Evolutionary conservation across 2,797 vertebrate species (phyloP).

Genomic region (Heliangelus exortis): DNA sequence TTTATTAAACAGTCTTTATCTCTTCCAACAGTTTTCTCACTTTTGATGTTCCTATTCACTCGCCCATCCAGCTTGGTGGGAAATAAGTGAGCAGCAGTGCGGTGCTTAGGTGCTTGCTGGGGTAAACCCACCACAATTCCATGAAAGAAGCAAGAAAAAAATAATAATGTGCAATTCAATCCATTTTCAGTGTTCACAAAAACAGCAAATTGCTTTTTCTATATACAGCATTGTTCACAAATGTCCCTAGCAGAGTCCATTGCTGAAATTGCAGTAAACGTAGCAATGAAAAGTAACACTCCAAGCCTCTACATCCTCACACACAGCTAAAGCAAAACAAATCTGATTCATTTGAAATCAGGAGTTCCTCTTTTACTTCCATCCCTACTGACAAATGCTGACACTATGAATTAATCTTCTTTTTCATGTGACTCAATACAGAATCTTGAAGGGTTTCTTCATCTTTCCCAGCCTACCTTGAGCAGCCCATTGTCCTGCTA

Average conservation of each 20-base stretch:
- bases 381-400: not conserved
- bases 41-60: not conserved
- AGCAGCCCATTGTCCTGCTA: not conserved
- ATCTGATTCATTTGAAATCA: not conserved
- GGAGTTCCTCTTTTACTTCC: not conserved
- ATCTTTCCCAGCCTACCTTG: not conserved
- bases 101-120: not conserved
- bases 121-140: not conserved
- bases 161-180: not conserved
- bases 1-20: not conserved
- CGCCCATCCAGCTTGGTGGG: not conserved
- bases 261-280: not conserved
- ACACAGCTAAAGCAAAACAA: not conserved
- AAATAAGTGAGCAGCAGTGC: not conserved
- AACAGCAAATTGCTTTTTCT: not conserved
- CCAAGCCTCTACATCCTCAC: not conserved
- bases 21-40: not conserved
- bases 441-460: not conserved
- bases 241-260: not conserved
- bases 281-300: not conserved
- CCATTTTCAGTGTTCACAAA: not conserved
- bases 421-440: not conserved
- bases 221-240: not conserved
- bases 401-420: not conserved
- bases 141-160: not conserved